phyloP scores from a whole-genome alignment of 2,888 invertebrate species.

The Sphaerophoria taeniata region DNA sequence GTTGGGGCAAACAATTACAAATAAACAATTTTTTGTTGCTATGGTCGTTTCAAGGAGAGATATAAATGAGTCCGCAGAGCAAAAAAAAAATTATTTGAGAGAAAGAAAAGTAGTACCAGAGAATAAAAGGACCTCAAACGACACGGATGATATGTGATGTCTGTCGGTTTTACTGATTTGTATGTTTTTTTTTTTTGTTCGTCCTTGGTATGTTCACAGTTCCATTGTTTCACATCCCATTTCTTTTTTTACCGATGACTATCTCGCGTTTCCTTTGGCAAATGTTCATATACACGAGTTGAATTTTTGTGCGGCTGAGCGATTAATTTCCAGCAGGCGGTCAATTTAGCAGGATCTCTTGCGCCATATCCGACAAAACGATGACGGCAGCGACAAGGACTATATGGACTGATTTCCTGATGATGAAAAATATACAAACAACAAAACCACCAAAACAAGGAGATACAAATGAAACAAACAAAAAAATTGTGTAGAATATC shows the following conservation, averaged over 20 bases:
- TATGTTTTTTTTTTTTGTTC: constrained; percentile 32
- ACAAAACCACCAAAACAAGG: constrained; percentile 1
- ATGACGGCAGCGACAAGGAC: constrained; percentile 8
- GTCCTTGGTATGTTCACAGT: constrained; percentile 21
- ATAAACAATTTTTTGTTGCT: not conserved
- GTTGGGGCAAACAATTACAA: constrained; percentile 1
- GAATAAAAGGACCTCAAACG: constrained; percentile 59
- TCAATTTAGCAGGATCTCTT: constrained; percentile 82
- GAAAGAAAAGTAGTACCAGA: constrained; percentile 1
- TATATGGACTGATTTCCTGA: constrained; percentile 50
- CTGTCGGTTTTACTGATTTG: constrained; percentile 64
- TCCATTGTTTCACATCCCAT: constrained; percentile 64
- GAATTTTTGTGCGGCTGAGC: constrained; percentile 69
- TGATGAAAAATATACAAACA: constrained; percentile 63
- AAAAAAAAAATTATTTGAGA: constrained; percentile 41
- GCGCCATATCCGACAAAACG: constrained; percentile 72
- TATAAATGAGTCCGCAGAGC: constrained; percentile 21
- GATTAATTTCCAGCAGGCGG: constrained; percentile 80
- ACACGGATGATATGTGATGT: constrained; percentile 74
- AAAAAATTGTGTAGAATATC: constrained; percentile 22
- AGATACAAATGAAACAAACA: not conserved
- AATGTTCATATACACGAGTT: constrained; percentile 50
- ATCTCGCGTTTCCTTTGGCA: constrained; percentile 72
- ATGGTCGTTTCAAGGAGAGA: constrained; percentile 48
- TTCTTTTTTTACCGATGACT: constrained; percentile 61